Conservation (phyloP, 2,797 vertebrate species). For the Falco cherrug region DNA sequence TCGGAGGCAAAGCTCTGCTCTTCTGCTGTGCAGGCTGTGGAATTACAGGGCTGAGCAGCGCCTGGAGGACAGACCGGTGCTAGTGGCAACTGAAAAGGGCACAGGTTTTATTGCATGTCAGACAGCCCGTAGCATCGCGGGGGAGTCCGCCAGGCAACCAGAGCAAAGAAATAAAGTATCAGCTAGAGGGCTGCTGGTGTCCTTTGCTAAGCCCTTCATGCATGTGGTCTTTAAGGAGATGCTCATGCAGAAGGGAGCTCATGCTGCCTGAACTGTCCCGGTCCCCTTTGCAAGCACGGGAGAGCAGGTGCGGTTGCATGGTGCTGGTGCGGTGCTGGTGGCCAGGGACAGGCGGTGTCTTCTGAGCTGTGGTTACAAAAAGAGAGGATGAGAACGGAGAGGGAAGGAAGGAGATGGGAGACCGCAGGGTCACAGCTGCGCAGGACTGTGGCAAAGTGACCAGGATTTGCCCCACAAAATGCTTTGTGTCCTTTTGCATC, state of each 20-base stretch:
- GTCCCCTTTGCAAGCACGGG: not conserved
- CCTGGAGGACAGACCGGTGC: not conserved
- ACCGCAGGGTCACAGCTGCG: not conserved
- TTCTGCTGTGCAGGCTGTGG: rapidly evolving
- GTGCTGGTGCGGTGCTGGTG: not conserved
- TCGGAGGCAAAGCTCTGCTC: not conserved
- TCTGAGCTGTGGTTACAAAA: not conserved
- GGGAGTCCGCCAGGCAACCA: not conserved
- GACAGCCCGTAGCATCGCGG: not conserved
- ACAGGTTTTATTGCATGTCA: not conserved
- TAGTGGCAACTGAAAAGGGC: not conserved
- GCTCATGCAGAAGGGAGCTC: not conserved
- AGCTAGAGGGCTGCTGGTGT: not conserved
- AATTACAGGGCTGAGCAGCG: not conserved
- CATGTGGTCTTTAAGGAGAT: not conserved
- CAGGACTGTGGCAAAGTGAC: not conserved
- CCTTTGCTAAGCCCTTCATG: not conserved
- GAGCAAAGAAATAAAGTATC: not conserved
- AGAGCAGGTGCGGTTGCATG: not conserved
- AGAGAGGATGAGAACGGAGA: not conserved
- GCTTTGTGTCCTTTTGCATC: not conserved
- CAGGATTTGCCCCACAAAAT: not conserved
- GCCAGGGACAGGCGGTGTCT: not conserved
- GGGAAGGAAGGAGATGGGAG: not conserved
- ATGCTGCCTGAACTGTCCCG: rapidly evolving